Evolutionary conservation across 2,888 invertebrate genomes (phyloP).

Genomic region (Schrankia costaestrigalis): DNA sequence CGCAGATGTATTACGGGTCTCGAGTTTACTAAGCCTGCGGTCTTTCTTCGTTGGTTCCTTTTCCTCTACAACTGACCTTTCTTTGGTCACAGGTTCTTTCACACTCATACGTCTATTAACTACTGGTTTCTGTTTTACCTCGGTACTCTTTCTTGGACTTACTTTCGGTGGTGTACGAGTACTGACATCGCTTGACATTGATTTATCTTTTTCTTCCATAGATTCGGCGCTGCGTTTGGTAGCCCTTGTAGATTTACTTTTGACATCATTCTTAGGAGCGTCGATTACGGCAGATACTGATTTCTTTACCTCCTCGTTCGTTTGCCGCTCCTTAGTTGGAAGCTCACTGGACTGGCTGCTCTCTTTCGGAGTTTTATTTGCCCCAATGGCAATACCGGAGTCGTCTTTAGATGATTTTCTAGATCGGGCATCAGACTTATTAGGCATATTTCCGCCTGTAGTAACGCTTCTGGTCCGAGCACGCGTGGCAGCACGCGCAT

Average conservation of each 20-base stretch:
- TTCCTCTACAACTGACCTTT: slow-evolving; percentile 39
- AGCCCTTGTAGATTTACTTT: slow-evolving; percentile 33
- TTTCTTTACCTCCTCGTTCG: slow-evolving; percentile 81
- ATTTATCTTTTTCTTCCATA: slow-evolving; percentile 59
- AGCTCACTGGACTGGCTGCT: slow-evolving; percentile 80
- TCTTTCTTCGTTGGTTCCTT: slow-evolving; percentile 37
- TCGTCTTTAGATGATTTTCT: slow-evolving; percentile 74
- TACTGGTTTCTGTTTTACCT: slow-evolving; percentile 46
- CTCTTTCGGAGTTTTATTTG: slow-evolving; percentile 80
- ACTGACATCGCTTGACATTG: slow-evolving; percentile 24
- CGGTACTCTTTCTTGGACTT: slow-evolving; percentile 52
- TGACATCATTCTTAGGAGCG: slow-evolving; percentile 20
- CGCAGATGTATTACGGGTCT: slow-evolving; percentile 19
- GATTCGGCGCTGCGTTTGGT: slow-evolving; percentile 44
- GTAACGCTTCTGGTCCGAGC: slow-evolving; percentile 85
- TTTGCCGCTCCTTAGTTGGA: slow-evolving; percentile 82
- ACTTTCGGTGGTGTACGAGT: slow-evolving; percentile 30
- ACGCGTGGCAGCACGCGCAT: slow-evolving; percentile 77
- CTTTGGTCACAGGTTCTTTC: slow-evolving; percentile 39
- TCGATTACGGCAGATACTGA: slow-evolving; percentile 41
- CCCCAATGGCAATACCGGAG: slow-evolving; percentile 47
- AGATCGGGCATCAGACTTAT: slow-evolving; percentile 79
- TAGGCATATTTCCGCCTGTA: slow-evolving; percentile 84
- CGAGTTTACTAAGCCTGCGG: slow-evolving; percentile 24
- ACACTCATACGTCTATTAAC: slow-evolving; percentile 37